phyloP scores from a whole-genome alignment of 2,113 vertebrate species.

The Cynopterus brachyotis region DNA sequence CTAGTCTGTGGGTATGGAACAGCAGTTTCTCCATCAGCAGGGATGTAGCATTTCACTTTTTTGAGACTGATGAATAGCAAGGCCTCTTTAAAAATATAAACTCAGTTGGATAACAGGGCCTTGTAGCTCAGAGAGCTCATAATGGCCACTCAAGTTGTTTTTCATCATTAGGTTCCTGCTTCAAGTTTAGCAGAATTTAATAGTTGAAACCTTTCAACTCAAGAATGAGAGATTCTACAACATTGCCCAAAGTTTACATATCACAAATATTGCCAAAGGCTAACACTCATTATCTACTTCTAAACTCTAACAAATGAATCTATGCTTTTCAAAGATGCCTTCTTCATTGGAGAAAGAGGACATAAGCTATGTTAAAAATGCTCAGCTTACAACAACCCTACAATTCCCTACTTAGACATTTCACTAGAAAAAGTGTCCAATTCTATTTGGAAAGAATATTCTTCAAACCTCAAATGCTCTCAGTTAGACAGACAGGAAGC shows the following conservation, averaged over 20 bases:
- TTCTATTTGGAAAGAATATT: not conserved
- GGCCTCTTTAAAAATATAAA: constrained; percentile 4
- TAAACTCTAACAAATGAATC: not conserved
- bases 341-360: not conserved
- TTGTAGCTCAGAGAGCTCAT: not conserved
- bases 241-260: not conserved
- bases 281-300: not conserved
- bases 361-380: not conserved
- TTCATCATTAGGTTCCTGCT: not conserved
- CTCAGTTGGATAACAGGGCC: not conserved
- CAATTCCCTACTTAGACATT: not conserved
- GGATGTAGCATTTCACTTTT: not conserved
- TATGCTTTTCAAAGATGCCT: not conserved
- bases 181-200: not conserved
- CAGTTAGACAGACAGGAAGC: not conserved
- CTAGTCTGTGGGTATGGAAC: not conserved
- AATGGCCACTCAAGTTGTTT: not conserved
- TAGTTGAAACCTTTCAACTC: not conserved
- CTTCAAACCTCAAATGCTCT: not conserved
- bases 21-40: not conserved
- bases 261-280: not conserved
- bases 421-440: not conserved
- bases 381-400: not conserved
- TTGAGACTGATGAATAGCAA: not conserved
- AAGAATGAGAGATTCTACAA: not conserved